Percentiles rank a stretch among this genome's conserved stretches.
These are phyloP conservation scores for Encarsia formosa DNA, from an alignment of 2,888 invertebrate genomes.

Conservation along the genomic window DNA sequence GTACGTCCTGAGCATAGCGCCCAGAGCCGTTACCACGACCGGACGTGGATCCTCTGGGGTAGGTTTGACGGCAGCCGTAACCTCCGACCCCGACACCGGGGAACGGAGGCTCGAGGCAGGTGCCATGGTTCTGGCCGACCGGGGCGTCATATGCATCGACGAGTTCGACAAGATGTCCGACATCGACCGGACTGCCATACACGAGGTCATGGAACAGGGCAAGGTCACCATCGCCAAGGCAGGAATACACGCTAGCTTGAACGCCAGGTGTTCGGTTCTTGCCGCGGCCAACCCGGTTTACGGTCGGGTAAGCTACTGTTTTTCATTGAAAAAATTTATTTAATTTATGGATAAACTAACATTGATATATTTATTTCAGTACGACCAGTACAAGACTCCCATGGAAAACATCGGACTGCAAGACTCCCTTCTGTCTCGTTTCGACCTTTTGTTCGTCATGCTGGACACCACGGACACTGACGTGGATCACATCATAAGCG, in stretches of 20 bases:
- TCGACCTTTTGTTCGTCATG: conserved; percentile 96
- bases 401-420: conserved; percentile 99
- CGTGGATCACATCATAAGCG: conserved; percentile 86
- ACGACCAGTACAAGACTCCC: conserved; percentile 97
- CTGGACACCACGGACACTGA: conserved; percentile 90
- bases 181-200: conserved; percentile 97
- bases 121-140: conserved; percentile 99
- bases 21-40: conserved; percentile 93
- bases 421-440: conserved; percentile 94
- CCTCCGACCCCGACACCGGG: conserved; percentile 91
- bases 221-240: conserved; percentile 97
- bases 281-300: conserved; percentile 99
- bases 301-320: conserved; percentile 75
- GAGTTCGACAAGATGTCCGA: conserved; percentile 99
- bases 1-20: conserved; percentile 91
- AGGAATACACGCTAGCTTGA: conserved; percentile 95
- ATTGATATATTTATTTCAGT: conserved; percentile 55
- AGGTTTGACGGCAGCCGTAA: conserved; percentile 97
- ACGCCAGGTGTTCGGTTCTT: conserved; percentile 94
- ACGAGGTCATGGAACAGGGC: conserved; percentile 99
- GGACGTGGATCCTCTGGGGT: conserved; percentile 98
- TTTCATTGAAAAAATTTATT: not conserved
- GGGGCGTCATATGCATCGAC: conserved; percentile 95
- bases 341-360: not conserved
- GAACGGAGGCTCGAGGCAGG: conserved; percentile 90